Percentiles rank a stretch among this genome's conserved stretches.
Evolutionary conservation across 2,797 vertebrate species (phyloP).

Genomic region (Amblyraja radiata): DNA sequence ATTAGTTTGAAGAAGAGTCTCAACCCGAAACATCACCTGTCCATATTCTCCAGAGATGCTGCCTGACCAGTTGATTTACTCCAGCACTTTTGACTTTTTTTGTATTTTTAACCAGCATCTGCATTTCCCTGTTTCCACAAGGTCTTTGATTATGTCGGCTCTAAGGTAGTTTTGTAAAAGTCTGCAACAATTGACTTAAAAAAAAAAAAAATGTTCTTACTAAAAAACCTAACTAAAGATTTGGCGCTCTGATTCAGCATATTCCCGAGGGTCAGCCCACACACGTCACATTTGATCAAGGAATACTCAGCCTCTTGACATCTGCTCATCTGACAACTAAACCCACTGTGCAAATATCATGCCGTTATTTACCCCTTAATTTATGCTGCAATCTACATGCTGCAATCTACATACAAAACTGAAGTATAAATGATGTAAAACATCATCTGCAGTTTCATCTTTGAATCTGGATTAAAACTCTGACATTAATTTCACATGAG

Average conservation of each 20-base stretch:
- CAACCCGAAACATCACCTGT: too few relatives aligned
- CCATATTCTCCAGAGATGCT: too few relatives aligned
- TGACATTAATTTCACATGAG: neutral
- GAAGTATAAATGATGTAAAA: neutral
- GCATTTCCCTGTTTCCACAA: too few relatives aligned
- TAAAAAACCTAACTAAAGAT: neutral
- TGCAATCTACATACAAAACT: neutral
- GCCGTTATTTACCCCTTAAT: neutral
- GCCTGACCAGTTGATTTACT: too few relatives aligned
- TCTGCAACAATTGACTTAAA: neutral
- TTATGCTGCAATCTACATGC: neutral
- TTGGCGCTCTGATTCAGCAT: neutral
- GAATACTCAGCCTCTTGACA: neutral
- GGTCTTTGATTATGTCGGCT: too few relatives aligned
- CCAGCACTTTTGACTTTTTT: too few relatives aligned
- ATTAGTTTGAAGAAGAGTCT: too few relatives aligned
- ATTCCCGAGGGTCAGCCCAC: neutral
- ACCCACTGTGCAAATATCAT: neutral
- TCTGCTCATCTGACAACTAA: neutral
- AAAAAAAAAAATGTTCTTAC: neutral
- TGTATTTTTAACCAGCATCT: too few relatives aligned
- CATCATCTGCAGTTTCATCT: neutral
- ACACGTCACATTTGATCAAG: neutral
- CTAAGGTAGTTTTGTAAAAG: neutral
- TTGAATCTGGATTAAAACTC: neutral